Evolutionary conservation across 2,888 invertebrate genomes (phyloP), one percentile per base, ranked within the genome.

Genomic region (Aplocera efformata): DNA sequence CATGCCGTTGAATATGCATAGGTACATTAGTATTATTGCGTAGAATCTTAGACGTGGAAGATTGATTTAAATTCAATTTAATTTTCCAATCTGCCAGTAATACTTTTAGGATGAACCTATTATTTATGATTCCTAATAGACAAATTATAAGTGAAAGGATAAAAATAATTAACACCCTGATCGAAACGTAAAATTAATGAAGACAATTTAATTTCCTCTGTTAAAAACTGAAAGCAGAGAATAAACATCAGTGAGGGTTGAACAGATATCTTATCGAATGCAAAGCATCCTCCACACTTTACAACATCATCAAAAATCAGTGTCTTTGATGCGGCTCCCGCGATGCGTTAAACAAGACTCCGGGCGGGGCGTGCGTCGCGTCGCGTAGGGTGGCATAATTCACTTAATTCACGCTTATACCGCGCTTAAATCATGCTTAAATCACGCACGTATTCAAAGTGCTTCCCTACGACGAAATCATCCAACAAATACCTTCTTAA

Each of bases 321-420:
- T 59, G 65, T 69, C 75, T 82, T 80, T 79, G 78, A 80, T 64
- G 73, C 69, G 70, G 60, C 63, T 72, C 74, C 75, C 69, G 67
- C 73, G 79, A 78, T 59, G 82, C 79, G 82, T 76, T 75, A 79
- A 79, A 77, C 79, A 73, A 71, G 77, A 69, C 67, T 66, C 31
- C 27, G 21, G 30, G 31, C 40, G 58, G 63, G 61, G 60, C 58
- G 56, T 56, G 66, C 63, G 61, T 63, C 63, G 63, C 54, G 58
- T 38, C 58, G 53, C 60, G 51, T 50, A 66, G 78, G 77, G 79
- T 66, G 73, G 59, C 66, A 64, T 82, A 82, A 82, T 79, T 83
- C 82, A 81, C 77, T 83, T 81, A 79, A 76, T 72, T 77, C 74
- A 72, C 66, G 71, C 78, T 73, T 81, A 79, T 74, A 72, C 72